Percentiles rank a stretch among this genome's conserved stretches.
These are phyloP conservation scores for Drosophila kohkoa DNA, from an alignment of 1,140 invertebrate genomes.

Conservation along the genomic window DNA sequence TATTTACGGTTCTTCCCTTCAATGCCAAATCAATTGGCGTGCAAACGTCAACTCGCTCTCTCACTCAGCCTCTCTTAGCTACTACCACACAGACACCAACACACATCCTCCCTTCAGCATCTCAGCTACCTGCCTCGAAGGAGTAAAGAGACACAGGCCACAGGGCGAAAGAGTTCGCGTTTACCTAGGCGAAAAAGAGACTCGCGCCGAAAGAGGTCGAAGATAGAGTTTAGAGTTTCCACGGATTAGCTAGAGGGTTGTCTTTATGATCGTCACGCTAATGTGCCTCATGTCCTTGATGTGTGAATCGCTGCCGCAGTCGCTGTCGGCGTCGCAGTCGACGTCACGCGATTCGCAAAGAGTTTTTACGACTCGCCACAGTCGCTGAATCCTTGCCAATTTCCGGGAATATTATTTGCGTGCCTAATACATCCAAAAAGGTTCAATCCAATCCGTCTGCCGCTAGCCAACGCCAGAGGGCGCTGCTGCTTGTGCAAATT, in stretches of 20 bases:
- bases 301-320: conserved; percentile 25
- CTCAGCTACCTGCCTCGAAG: conserved; percentile 40
- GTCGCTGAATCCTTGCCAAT: conserved; percentile 75
- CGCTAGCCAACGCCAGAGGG: conserved; percentile 70
- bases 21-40: conserved; percentile 82
- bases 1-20: conserved; percentile 61
- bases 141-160: conserved; percentile 35
- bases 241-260: conserved; percentile 67
- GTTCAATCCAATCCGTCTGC: conserved; percentile 23
- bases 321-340: conserved; percentile 2
- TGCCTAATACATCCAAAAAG: conserved; percentile 25
- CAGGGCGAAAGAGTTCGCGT: conserved; percentile 62
- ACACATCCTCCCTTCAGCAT: too few relatives aligned
- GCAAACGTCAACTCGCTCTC: conserved; percentile 70
- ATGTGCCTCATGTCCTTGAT: conserved; percentile 74
- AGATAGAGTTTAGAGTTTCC: conserved; percentile 79
- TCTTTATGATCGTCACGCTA: conserved; percentile 72
- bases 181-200: conserved; percentile 52
- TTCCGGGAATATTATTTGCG: conserved; percentile 79
- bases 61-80: background rate
- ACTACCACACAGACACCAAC: background rate
- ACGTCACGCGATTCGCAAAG: conserved; percentile 71
- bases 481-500: conserved; percentile 61
- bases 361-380: conserved; percentile 73
- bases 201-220: conserved; percentile 78